A percentile compares a stretch with the other conserved stretches of the same genome.
Evolutionary conservation across 1,140 invertebrate species (phyloP).

Genomic region (Danaus plexippus): DNA sequence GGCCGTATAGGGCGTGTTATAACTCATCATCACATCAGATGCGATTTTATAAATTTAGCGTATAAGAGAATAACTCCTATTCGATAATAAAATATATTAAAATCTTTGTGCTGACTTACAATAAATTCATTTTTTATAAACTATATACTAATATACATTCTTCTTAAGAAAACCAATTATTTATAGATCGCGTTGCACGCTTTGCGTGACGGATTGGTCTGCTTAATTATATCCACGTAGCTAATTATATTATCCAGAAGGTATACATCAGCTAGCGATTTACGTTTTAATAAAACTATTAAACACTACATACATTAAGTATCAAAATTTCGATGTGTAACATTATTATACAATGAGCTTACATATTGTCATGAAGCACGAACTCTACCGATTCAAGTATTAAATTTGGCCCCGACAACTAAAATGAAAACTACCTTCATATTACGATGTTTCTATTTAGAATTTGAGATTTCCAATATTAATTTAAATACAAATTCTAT

Average conservation of each 20-base stretch:
- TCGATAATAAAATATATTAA: conserved; percentile 71
- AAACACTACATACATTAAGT: conserved; percentile 35
- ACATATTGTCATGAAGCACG: conserved; percentile 52
- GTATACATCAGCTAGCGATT: conserved; percentile 34
- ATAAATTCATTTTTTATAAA: conserved; percentile 69
- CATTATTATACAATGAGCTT: conserved; percentile 35
- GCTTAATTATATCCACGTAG: conserved; percentile 39
- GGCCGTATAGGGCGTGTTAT: conserved; percentile 43
- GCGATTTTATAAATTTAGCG: conserved; percentile 60
- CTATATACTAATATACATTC: conserved; percentile 58
- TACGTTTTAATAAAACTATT: conserved; percentile 27
- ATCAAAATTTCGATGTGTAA: conserved; percentile 56
- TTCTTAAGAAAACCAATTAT: conserved; percentile 45
- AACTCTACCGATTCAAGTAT: conserved; percentile 12
- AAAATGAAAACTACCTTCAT: conserved; percentile 7
- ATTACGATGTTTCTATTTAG: conserved; percentile 10
- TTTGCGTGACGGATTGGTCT: conserved; percentile 61
- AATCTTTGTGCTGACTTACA: conserved; percentile 72
- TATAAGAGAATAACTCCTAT: conserved; percentile 66
- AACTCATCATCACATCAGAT: conserved; percentile 53
- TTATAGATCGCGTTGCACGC: conserved; percentile 51
- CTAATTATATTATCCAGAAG: conserved; percentile 34
- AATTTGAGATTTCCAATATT: background rate
- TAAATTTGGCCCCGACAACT: conserved; percentile 23
- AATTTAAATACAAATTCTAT: too few species aligned